phyloP scores from a whole-genome alignment of 2,113 vertebrate species.

The Nerophis lumbriciformis region DNA sequence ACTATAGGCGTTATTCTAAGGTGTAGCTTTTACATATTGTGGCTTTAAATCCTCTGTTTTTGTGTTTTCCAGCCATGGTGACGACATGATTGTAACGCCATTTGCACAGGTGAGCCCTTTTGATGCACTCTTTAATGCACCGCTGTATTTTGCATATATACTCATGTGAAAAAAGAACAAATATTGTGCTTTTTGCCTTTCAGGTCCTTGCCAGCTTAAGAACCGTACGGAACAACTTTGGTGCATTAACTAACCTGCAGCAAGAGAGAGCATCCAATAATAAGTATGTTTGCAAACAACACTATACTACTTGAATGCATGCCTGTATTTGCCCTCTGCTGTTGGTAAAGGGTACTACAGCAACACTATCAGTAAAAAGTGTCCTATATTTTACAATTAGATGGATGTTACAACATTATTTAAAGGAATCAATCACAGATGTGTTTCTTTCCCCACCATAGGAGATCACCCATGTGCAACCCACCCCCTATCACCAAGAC shows the following conservation, averaged over 20 bases:
- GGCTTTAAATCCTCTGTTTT: conserved; percentile 13
- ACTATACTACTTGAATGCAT: too few species aligned
- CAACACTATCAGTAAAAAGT: conserved; percentile 18
- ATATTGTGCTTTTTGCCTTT: background rate
- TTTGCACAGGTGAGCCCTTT: conserved; percentile 91
- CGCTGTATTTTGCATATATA: background rate
- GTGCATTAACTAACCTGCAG: conserved; percentile 94
- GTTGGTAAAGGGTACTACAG: conserved; percentile 42
- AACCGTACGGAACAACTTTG: conserved; percentile 98
- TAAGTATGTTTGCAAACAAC: conserved; percentile 78
- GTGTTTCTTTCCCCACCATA: conserved; percentile 53
- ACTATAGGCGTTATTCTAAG: too few species aligned
- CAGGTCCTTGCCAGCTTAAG: conserved; percentile 96
- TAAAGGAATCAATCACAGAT: background rate
- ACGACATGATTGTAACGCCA: conserved; percentile 99
- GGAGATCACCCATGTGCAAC: conserved; percentile 97
- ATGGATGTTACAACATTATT: too few species aligned
- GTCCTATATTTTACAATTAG: background rate
- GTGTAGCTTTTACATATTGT: background rate
- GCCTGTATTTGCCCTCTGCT: conserved; percentile 44
- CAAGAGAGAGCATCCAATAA: conserved; percentile 92
- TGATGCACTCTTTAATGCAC: background rate
- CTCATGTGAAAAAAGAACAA: background rate
- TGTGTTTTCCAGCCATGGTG: conserved; percentile 86
- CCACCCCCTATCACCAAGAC: conserved; percentile 95